Evolutionary conservation across 2,113 vertebrate species (phyloP), one percentile per base, ranked within the genome.

Genomic region (Polyodon spathula): DNA sequence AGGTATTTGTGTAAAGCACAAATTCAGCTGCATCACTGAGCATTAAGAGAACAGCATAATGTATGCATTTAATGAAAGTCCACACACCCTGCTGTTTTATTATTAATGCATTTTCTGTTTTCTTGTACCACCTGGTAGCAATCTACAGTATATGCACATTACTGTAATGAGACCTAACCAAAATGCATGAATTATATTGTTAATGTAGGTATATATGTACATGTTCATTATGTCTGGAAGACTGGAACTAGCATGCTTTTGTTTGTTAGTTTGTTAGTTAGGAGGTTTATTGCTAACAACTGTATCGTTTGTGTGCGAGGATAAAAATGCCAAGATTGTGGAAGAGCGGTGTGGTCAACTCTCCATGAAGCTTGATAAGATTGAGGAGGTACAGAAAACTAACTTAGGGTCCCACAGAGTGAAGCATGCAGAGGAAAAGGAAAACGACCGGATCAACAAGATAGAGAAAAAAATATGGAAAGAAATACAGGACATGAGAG

Each of bases 401-500:
- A 67, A 63, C 1, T 16, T 61, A 58, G 83, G 81, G 43, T 61
- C 61, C 1, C 78, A 74, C 0, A 78, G 76, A 27, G 44, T 62
- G 5, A 82, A 76, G 46, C 75, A 76, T n/a, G 63, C 74, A 1
- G 86, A 86, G 65, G 82, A 87, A 41, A 82, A 74, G 66, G 66
- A 86, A 63, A 84, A 79, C 0, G 72, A 79, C 62, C 76, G 75
- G 10, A 81, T 88, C 70, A 75, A 62, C 73, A 80, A 79, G 66
- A 75, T 86, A 62, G 83, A 89, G 61, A 56, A 68, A 4, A 80
- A 84, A 59, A 76, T 87, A 68, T 85, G 65, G 1, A 81, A 82
- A 61, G 81, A 84, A 46, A 65, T 89, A 68, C 84, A 88, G 71
- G 81, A 84, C 46, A 81, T 89, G 73, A 88, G 83, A 63, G 78